These are phyloP conservation scores for Dryocosmus kuriphilus DNA, from an alignment of 2,888 invertebrate genomes.

Conservation along the genomic window DNA sequence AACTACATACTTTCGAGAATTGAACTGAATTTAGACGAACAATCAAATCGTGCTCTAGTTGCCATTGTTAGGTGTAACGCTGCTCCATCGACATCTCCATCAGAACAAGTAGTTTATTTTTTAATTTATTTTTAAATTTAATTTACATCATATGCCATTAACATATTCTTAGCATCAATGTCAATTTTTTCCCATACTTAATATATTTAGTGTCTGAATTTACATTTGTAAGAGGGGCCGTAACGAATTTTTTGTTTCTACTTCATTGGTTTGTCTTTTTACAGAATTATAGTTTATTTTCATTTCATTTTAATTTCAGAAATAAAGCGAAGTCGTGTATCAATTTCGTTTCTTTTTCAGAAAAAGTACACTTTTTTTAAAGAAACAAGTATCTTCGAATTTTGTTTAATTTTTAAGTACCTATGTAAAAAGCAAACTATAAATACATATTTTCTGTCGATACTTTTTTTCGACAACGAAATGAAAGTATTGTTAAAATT, in stretches of 20 bases:
- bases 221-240: background rate
- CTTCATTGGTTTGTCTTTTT: background rate
- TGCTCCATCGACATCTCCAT: constrained; percentile 27
- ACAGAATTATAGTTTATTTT: too few species aligned
- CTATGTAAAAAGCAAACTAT: too few species aligned
- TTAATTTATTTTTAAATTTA: background rate
- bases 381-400: too few species aligned
- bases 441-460: too few species aligned
- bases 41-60: constrained; percentile 29
- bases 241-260: background rate
- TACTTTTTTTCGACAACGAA: too few species aligned
- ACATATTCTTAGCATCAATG: background rate
- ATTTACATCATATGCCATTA: constrained; percentile 16
- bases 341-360: too few species aligned
- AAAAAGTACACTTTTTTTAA: too few species aligned
- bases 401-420: too few species aligned
- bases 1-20: constrained; percentile 20
- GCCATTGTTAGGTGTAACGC: constrained; percentile 28
- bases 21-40: constrained; percentile 28
- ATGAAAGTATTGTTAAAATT: too few species aligned
- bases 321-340: too few species aligned
- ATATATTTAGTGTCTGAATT: background rate
- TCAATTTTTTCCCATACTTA: background rate
- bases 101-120: constrained; percentile 30
- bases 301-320: too few species aligned